Evolutionary conservation across 2,888 invertebrate species (phyloP).

Genomic region (Watsonalla binaria): DNA sequence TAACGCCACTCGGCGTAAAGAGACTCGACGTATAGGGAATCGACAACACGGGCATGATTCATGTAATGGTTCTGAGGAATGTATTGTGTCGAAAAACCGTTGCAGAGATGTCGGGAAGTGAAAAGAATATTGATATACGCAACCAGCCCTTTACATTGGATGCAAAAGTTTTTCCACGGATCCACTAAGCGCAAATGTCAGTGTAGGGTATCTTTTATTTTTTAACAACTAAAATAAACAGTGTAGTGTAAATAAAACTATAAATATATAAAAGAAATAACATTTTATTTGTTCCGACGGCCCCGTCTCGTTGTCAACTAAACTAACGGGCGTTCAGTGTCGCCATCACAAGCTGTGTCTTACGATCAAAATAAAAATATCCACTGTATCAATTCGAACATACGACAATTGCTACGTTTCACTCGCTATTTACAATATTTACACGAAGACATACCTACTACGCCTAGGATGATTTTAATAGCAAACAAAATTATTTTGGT

Average conservation of each 20-base stretch:
- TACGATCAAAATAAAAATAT: conserved; percentile 31
- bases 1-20: too few species aligned
- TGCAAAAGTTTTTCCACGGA: too few species aligned
- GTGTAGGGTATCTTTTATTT: neutral
- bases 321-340: conserved; percentile 7
- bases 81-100: too few species aligned
- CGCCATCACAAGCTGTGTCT: conserved; percentile 3
- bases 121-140: too few species aligned
- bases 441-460: neutral
- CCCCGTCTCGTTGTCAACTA: conserved; percentile 28
- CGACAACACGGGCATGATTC: too few species aligned
- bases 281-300: conserved; percentile 57
- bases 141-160: too few species aligned
- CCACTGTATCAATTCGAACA: conserved; percentile 30
- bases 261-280: conserved; percentile 60
- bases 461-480: neutral
- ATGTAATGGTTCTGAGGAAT: too few species aligned
- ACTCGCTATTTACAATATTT: conserved; percentile 43
- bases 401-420: conserved; percentile 18
- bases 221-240: too few species aligned
- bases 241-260: conserved; percentile 24
- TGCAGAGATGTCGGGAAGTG: too few species aligned
- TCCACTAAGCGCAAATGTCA: too few species aligned
- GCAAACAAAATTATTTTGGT: neutral
- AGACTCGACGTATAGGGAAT: too few species aligned